Conservation (phyloP, 1,140 invertebrate genomes). For the Steinernema khuongi region DNA sequence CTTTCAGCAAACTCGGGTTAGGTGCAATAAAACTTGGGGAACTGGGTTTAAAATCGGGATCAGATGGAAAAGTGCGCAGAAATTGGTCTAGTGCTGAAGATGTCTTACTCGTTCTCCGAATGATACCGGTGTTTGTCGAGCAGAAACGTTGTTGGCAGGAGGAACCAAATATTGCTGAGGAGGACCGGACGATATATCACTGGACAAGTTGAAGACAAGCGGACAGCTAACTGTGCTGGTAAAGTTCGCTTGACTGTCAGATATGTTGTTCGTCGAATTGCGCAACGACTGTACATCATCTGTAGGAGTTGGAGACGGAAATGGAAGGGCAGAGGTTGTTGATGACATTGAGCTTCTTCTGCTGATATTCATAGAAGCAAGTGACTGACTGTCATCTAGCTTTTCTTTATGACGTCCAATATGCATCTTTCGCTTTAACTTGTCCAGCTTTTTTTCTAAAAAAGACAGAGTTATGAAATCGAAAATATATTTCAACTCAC, state of each 20-base stretch:
- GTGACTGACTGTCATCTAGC: background rate
- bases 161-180: background rate
- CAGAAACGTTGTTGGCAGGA: background rate
- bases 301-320: background rate
- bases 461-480: background rate
- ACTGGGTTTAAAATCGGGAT: background rate
- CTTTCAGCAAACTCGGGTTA: too few relatives aligned
- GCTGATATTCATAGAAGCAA: background rate
- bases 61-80: background rate
- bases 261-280: background rate
- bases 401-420: background rate
- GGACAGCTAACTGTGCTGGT: background rate
- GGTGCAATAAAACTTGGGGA: too few relatives aligned
- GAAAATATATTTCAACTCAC: background rate
- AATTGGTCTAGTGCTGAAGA: too few relatives aligned
- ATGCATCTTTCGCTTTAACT: slow-evolving; percentile 1
- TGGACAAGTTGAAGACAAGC: background rate
- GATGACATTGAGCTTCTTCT: background rate
- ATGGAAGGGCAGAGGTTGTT: background rate
- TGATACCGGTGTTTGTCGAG: background rate
- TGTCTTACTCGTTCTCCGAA: background rate
- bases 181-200: background rate
- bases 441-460: slow-evolving; percentile 1
- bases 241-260: background rate
- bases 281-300: background rate